A percentile compares a stretch with the other conserved stretches of the same genome.
phyloP scores from a whole-genome alignment of 2,113 vertebrate genomes.

The Heterotis niloticus region DNA sequence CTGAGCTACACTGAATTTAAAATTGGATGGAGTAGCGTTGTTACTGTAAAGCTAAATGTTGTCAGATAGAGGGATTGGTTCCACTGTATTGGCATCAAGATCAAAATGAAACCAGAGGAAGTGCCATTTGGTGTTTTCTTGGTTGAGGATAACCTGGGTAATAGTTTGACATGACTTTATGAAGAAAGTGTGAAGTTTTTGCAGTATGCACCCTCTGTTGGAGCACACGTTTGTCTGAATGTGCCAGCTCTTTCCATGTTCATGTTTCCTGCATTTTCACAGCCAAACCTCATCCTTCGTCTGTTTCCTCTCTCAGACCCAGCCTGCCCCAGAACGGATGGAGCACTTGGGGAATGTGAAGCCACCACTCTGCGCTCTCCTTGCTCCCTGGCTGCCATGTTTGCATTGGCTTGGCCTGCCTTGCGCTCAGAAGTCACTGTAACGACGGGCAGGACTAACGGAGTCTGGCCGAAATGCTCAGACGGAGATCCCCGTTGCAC shows the following conservation, averaged over 20 bases:
- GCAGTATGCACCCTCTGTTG: not conserved
- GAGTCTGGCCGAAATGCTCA: conserved; percentile 61
- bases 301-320: conserved; percentile 42
- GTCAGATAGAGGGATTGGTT: no score
- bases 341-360: conserved; percentile 48
- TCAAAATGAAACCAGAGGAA: not conserved
- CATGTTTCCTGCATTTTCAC: not conserved
- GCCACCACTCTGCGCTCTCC: conserved; percentile 26
- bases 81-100: no score
- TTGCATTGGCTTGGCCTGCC: conserved; percentile 26
- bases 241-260: not conserved
- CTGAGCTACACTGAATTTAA: no score
- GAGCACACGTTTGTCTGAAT: not conserved
- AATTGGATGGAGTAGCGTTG: no score
- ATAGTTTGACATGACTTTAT: not conserved
- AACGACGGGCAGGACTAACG: conserved; percentile 38
- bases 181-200: not conserved
- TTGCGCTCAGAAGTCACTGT: conserved; percentile 28
- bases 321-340: conserved; percentile 62
- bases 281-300: not conserved
- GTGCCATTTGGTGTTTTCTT: not conserved
- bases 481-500: conserved; percentile 70
- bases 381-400: conserved; percentile 42
- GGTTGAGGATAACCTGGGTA: not conserved
- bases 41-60: no score